phyloP scores from a whole-genome alignment of 2,113 vertebrate species.

The Candoia aspera region DNA sequence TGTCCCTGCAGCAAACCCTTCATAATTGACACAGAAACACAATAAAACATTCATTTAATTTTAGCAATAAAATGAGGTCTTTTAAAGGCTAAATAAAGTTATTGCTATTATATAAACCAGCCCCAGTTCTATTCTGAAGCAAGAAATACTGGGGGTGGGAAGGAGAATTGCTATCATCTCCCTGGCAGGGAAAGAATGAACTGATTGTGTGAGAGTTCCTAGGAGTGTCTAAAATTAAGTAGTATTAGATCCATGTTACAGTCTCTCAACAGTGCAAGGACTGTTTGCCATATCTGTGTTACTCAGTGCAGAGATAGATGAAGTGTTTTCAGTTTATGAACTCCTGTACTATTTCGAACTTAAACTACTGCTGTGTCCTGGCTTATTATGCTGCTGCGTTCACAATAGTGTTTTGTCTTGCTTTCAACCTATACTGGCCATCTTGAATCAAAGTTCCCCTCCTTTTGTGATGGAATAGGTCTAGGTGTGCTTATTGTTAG shows the following conservation, averaged over 20 bases:
- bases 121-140: neutral
- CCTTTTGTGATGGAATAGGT: neutral
- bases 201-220: neutral
- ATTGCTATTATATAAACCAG: neutral
- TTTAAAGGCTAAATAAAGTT: conserved; percentile 17
- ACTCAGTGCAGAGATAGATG: neutral
- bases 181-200: conserved; percentile 5
- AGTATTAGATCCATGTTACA: neutral
- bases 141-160: neutral
- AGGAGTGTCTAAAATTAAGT: neutral
- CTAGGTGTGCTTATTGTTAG: neutral
- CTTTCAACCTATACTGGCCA: neutral
- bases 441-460: neutral
- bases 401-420: neutral
- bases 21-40: conserved; percentile 5
- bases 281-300: neutral
- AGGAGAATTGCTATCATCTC: neutral
- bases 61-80: neutral
- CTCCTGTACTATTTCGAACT: neutral
- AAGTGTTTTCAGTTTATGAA: neutral
- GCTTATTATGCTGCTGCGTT: neutral
- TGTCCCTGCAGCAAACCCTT: conserved; percentile 3
- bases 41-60: conserved; percentile 21
- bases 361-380: neutral
- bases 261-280: neutral